Percentiles rank a stretch among this genome's conserved stretches.
Conservation (phyloP, 35 echinoderm and acorn worm species). For the Ophiothrix spiculata region DNA sequence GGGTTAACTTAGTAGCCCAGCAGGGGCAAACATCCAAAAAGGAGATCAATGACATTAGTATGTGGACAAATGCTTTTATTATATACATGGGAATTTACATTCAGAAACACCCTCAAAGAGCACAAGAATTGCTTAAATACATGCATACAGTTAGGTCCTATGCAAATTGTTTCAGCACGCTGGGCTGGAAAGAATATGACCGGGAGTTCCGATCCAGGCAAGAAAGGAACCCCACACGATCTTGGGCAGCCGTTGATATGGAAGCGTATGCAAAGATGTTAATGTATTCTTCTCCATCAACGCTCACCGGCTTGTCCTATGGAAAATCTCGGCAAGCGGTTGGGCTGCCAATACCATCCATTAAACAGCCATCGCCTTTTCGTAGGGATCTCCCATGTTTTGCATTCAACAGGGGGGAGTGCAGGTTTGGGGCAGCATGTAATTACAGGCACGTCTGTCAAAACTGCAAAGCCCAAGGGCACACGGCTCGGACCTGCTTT, state of each 20-base stretch:
- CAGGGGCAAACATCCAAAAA: neutral
- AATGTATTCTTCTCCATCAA: neutral
- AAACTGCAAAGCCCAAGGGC: neutral
- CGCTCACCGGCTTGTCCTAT: no score
- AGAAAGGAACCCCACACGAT: neutral
- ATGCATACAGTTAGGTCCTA: neutral
- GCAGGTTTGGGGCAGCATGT: neutral
- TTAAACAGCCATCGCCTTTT: no score
- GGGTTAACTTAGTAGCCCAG: neutral
- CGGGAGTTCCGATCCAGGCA: neutral
- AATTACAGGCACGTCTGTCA: neutral
- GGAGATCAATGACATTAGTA: neutral
- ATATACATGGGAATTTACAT: slow-evolving; percentile 16
- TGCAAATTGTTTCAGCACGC: neutral
- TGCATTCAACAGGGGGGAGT: neutral
- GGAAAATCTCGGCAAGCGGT: neutral
- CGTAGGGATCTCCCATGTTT: neutral
- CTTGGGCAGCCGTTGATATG: neutral
- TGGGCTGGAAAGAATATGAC: neutral
- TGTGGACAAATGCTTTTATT: slow-evolving; percentile 5
- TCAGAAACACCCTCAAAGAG: neutral
- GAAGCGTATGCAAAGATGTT: neutral
- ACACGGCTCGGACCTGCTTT: neutral
- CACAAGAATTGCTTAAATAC: slow-evolving; percentile 9
- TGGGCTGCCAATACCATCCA: neutral